Conservation (phyloP, 2,113 vertebrate species). For the Colossoma macropomum region DNA sequence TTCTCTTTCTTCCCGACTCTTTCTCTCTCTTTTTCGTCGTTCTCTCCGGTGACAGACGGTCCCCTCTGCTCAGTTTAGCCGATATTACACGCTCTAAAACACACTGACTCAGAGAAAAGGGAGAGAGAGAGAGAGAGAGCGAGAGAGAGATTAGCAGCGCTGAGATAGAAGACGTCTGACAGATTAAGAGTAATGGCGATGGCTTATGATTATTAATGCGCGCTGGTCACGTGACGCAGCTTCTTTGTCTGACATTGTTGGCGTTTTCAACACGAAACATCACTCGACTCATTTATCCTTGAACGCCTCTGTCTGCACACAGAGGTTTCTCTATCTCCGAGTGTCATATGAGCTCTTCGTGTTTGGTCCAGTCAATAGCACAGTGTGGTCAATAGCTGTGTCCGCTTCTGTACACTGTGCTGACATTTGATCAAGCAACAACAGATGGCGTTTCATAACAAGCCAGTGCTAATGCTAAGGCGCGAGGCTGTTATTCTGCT, state of each 20-base stretch:
- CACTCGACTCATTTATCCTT: neutral
- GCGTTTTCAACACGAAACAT: neutral
- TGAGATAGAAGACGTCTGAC: slow-evolving; percentile 28
- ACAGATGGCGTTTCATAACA: slow-evolving; percentile 39
- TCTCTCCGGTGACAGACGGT: slow-evolving; percentile 60
- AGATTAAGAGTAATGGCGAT: slow-evolving; percentile 40
- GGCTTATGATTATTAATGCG: slow-evolving; percentile 50
- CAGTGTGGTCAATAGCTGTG: neutral
- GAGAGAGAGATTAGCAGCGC: slow-evolving; percentile 20
- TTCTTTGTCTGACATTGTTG: neutral
- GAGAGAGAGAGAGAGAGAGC: neutral
- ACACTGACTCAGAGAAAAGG: slow-evolving; percentile 49
- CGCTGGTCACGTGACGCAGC: neutral
- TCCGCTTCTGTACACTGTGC: neutral
- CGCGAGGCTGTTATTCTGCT: neutral
- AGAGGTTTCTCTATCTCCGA: neutral
- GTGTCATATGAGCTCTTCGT: neutral
- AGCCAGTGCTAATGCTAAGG: neutral
- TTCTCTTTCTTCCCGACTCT: slow-evolving; percentile 38
- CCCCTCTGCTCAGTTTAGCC: slow-evolving; percentile 67
- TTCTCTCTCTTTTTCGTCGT: slow-evolving; percentile 18
- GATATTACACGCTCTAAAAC: slow-evolving; percentile 65
- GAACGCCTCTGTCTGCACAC: neutral
- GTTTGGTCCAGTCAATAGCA: neutral
- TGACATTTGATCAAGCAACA: slow-evolving; percentile 21